Percentiles rank a stretch among this genome's conserved stretches.
phyloP scores from a whole-genome alignment of 2,888 invertebrate species.

The Eumerus sabulonum region DNA sequence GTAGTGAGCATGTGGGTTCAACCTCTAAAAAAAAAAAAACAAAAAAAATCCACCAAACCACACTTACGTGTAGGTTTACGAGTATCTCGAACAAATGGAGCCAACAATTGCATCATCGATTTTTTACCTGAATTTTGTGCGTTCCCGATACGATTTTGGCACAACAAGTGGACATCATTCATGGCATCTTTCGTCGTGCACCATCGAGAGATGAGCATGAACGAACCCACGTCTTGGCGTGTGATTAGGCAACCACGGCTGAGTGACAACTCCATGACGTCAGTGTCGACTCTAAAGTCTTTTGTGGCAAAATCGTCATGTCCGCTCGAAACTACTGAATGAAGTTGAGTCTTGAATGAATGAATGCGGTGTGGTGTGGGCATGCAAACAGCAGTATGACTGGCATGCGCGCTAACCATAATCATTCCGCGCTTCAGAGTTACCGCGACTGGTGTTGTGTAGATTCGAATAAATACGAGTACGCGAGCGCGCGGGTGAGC shows the following conservation, averaged over 20 bases:
- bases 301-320: constrained; percentile 51
- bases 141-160: constrained; percentile 19
- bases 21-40: too few species aligned
- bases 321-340: constrained; percentile 60
- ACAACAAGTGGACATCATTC: constrained; percentile 54
- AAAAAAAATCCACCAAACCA: constrained; percentile 52
- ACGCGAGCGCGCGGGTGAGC: constrained; percentile 4
- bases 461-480: constrained; percentile 24
- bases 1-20: constrained; percentile 57
- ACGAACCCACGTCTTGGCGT: constrained; percentile 51
- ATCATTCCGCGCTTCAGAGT: constrained; percentile 34
- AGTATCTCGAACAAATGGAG: constrained; percentile 32
- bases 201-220: constrained; percentile 17
- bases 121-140: constrained; percentile 11
- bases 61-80: constrained; percentile 53
- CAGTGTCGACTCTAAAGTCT: too few species aligned
- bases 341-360: constrained; percentile 56
- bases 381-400: constrained; percentile 60
- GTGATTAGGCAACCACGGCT: constrained; percentile 59
- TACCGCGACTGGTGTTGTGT: constrained; percentile 1
- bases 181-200: constrained; percentile 35
- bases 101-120: constrained; percentile 59
- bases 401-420: constrained; percentile 62
- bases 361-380: constrained; percentile 50
- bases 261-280: constrained; percentile 65